Evolutionary conservation across 2,888 invertebrate species (phyloP).

Genomic region (Aricia artaxerxes): DNA sequence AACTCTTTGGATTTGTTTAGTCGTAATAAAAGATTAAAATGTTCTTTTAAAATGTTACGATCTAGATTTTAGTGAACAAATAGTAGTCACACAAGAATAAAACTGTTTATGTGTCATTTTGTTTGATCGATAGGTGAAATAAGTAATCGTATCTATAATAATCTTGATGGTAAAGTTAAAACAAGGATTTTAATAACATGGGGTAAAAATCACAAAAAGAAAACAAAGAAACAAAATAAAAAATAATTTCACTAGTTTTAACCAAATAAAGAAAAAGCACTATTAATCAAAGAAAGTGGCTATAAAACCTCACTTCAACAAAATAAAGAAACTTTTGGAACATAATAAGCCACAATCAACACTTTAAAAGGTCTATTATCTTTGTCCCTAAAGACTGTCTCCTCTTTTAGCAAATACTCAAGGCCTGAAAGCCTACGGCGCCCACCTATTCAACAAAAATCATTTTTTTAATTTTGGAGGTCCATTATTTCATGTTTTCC

Average conservation of each 20-base stretch:
- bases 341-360: conserved; percentile 26
- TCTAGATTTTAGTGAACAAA: too few relatives aligned
- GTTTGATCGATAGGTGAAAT: too few relatives aligned
- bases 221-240: too few relatives aligned
- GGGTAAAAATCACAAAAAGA: too few relatives aligned
- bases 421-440: conserved; percentile 53
- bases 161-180: too few relatives aligned
- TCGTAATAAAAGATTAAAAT: too few relatives aligned
- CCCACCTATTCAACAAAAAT: conserved; percentile 56
- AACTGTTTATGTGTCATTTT: too few relatives aligned
- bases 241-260: neutral
- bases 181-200: too few relatives aligned
- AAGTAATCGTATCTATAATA: too few relatives aligned
- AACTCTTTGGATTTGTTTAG: too few relatives aligned
- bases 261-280: neutral
- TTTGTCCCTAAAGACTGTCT: conserved; percentile 50
- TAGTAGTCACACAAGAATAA: too few relatives aligned
- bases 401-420: conserved; percentile 65
- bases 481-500: conserved; percentile 33
- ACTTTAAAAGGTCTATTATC: conserved; percentile 35
- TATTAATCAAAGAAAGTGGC: conserved; percentile 1
- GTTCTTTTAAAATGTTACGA: too few relatives aligned
- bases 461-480: conserved; percentile 55
- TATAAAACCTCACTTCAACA: conserved; percentile 19
- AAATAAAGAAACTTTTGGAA: conserved; percentile 29